Conservation (phyloP, 2,113 vertebrate species). For the Aix galericulata region DNA sequence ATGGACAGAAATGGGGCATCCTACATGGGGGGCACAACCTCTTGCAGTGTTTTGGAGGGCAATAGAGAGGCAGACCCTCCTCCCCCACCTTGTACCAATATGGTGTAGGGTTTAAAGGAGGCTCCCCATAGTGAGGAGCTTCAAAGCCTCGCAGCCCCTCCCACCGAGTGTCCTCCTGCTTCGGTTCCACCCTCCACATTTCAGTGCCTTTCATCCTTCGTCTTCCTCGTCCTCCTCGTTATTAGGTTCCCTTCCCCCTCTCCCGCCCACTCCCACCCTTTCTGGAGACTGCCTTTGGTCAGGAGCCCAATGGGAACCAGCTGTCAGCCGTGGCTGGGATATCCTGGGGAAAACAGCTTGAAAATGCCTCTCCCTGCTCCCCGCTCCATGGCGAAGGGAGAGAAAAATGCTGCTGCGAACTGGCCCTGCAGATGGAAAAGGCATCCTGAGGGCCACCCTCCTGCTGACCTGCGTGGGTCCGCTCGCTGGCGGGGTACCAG, state of each 20-base stretch:
- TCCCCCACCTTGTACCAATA: conserved; percentile 55
- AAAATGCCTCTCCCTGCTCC: conserved; percentile 34
- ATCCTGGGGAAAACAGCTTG: conserved; percentile 62
- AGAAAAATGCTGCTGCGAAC: background rate
- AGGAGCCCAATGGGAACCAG: conserved; percentile 73
- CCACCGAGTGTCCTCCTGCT: conserved; percentile 61
- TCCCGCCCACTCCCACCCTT: conserved; percentile 44
- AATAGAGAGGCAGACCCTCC: conserved; percentile 6
- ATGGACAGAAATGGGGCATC: conserved; percentile 22
- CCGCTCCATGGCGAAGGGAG: background rate
- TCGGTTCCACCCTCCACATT: conserved; percentile 60
- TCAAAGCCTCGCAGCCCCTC: conserved; percentile 64
- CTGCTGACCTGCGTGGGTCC: conserved; percentile 24
- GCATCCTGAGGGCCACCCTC: conserved; percentile 31
- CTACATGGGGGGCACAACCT: background rate
- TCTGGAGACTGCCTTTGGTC: conserved; percentile 69
- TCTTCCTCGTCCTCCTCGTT: conserved; percentile 67
- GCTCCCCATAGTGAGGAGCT: conserved; percentile 61
- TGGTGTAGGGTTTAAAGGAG: conserved; percentile 68
- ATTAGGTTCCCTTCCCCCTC: conserved; percentile 51
- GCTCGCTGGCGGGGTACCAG: background rate
- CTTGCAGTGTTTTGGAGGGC: background rate
- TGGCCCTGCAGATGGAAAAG: conserved; percentile 54
- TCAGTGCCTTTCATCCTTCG: conserved; percentile 68
- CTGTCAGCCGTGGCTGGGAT: conserved; percentile 64